Evolutionary conservation across 1,140 invertebrate genomes (phyloP).

Genomic region (Formica selysi): DNA sequence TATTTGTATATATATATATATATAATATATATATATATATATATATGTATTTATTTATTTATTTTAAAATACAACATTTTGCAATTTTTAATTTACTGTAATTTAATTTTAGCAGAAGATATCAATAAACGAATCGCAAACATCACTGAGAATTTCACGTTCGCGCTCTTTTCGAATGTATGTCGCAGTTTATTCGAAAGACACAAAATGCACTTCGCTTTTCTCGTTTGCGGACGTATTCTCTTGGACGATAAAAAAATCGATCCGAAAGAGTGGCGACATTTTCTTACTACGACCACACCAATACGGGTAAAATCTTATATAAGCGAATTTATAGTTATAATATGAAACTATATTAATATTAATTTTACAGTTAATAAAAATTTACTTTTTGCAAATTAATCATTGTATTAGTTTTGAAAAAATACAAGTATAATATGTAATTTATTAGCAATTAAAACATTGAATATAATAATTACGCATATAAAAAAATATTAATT

Average conservation of each 20-base stretch:
- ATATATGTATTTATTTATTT: neutral
- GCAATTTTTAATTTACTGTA: neutral
- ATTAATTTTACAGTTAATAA: neutral
- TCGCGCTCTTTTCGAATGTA: conserved; percentile 90
- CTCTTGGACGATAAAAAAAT: conserved; percentile 84
- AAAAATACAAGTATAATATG: neutral
- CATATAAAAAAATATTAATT: no score
- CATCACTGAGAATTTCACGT: conserved; percentile 91
- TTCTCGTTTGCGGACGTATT: conserved; percentile 87
- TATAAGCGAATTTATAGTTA: conserved; percentile 20
- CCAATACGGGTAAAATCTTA: conserved; percentile 66
- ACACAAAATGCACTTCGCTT: conserved; percentile 91
- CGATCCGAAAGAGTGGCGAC: conserved; percentile 88
- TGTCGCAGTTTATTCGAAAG: conserved; percentile 92
- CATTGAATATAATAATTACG: no score
- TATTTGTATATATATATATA: no score
- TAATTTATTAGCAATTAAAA: no score
- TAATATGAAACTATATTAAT: neutral
- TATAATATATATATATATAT: no score
- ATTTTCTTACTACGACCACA: conserved; percentile 86
- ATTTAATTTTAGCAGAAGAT: conserved; percentile 86
- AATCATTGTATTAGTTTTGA: neutral
- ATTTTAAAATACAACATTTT: neutral
- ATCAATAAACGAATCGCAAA: conserved; percentile 88
- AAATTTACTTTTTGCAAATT: neutral